Conservation (phyloP, 2,888 invertebrate species). For the Spicauda simplicius region DNA sequence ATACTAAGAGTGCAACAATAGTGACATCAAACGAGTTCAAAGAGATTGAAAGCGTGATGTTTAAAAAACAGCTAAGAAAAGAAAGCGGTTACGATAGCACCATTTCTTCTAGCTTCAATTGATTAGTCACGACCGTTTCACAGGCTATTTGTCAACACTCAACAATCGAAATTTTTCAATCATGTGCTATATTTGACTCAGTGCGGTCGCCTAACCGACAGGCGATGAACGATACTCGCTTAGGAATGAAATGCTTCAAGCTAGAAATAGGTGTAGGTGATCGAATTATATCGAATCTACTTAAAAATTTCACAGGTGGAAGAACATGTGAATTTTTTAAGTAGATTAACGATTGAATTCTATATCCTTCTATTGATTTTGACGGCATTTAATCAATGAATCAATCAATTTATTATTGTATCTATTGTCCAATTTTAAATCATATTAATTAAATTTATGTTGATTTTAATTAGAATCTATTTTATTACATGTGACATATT, state of each 20-base stretch:
- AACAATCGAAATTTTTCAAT: slow-evolving; percentile 12
- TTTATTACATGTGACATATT: too few species aligned
- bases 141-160: slow-evolving; percentile 21
- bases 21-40: slow-evolving; percentile 3
- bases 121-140: slow-evolving; percentile 29
- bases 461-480: too few species aligned
- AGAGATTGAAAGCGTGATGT: slow-evolving; percentile 19
- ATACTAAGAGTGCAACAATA: background rate
- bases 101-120: slow-evolving; percentile 18
- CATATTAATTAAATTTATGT: too few species aligned
- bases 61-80: slow-evolving; percentile 19
- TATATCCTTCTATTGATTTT: too few species aligned
- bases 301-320: too few species aligned
- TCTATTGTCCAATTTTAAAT: too few species aligned
- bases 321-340: too few species aligned
- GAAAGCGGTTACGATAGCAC: slow-evolving; percentile 20
- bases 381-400: too few species aligned
- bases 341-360: too few species aligned
- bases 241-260: background rate
- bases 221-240: background rate
- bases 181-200: slow-evolving; percentile 8
- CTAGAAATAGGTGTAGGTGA: too few species aligned
- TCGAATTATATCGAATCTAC: too few species aligned
- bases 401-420: too few species aligned
- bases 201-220: background rate